Conservation (phyloP, 2,113 vertebrate species). For the Microtus montanus region DNA sequence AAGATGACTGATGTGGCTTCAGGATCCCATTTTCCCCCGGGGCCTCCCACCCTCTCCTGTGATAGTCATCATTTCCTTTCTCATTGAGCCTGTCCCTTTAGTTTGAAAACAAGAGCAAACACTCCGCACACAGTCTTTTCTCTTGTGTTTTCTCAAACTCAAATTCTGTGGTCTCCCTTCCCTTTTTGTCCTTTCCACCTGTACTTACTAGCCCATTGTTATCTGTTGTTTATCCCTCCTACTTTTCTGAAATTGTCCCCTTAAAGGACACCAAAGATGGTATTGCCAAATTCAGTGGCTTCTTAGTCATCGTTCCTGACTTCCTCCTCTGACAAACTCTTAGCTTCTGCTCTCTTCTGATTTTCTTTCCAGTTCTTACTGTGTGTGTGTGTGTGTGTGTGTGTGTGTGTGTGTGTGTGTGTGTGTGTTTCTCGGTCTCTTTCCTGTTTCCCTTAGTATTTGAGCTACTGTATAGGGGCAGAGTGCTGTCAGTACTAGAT, state of each 20-base stretch:
- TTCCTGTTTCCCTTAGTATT: conserved; percentile 21
- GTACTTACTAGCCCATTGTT: conserved; percentile 4
- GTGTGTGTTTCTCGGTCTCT: neutral
- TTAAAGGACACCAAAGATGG: conserved; percentile 31
- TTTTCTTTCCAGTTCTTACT: conserved; percentile 50
- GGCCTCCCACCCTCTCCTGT: neutral
- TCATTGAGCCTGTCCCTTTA: neutral
- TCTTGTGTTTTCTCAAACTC: conserved; percentile 44
- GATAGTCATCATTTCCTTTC: neutral
- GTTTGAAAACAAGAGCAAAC: neutral
- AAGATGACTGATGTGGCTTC: neutral
- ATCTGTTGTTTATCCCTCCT: neutral
- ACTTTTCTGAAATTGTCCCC: conserved; percentile 18
- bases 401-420: neutral
- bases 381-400: neutral
- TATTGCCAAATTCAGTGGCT: conserved; percentile 54
- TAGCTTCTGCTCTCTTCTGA: conserved; percentile 24
- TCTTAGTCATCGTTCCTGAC: conserved; percentile 53
- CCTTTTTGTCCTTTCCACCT: conserved; percentile 40
- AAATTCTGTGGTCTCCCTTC: conserved; percentile 34
- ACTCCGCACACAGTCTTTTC: neutral
- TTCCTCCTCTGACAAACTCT: conserved; percentile 49
- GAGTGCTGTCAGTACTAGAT: neutral
- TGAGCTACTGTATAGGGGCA: neutral
- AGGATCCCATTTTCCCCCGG: neutral